phyloP scores from a whole-genome alignment of 2,797 vertebrate genomes.

The Linurgus olivaceus region DNA sequence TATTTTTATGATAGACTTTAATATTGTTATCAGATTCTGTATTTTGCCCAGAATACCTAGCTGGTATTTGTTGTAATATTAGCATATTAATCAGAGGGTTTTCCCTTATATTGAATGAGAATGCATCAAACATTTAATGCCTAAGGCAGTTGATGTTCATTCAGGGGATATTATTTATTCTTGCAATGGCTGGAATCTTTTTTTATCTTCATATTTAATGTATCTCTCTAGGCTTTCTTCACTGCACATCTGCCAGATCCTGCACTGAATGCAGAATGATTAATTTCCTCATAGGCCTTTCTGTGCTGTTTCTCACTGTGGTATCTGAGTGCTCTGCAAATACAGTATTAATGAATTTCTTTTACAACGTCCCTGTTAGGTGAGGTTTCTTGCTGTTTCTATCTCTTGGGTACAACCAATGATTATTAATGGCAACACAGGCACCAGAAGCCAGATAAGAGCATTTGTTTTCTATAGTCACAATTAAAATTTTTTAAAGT shows the following conservation, averaged over 20 bases:
- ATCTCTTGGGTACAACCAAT: background rate
- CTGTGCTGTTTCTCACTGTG: background rate
- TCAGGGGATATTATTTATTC: conserved; percentile 42
- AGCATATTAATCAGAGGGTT: background rate
- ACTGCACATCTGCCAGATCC: conserved; percentile 18
- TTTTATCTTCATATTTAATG: conserved; percentile 51
- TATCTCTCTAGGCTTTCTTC: conserved; percentile 19
- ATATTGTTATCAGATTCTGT: background rate
- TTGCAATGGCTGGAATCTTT: conserved; percentile 8
- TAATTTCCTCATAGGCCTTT: conserved; percentile 50
- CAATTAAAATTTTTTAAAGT: background rate
- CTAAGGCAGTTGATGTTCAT: background rate
- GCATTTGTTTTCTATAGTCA: background rate
- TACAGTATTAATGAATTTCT: conserved; percentile 50
- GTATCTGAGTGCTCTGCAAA: background rate
- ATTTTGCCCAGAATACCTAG: background rate
- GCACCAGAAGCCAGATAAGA: background rate
- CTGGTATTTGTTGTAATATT: background rate
- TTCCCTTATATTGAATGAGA: background rate
- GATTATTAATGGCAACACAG: background rate
- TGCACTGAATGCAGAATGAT: conserved; percentile 31
- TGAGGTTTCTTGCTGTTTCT: background rate
- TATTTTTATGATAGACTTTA: background rate
- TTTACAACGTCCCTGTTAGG: background rate
- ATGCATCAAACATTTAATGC: background rate